Evolutionary conservation across 2,888 invertebrate genomes (phyloP), one percentile per base, ranked within the genome.

Genomic region (Acronicta aceris): DNA sequence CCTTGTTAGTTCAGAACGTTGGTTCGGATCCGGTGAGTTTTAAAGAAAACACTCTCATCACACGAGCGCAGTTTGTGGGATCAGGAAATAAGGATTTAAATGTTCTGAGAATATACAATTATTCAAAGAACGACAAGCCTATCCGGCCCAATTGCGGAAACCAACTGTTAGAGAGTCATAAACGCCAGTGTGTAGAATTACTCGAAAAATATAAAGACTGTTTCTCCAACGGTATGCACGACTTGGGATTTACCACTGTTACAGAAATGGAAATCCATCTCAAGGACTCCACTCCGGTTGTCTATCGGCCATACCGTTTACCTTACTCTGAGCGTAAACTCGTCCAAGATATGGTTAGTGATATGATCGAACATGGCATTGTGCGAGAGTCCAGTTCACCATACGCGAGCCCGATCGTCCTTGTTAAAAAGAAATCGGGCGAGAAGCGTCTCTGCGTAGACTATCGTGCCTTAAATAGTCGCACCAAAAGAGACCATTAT

Each of bases 381-480:
- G 16, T 48, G 3, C 16, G 17, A 7, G 36, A 36, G 13, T 36
- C 36, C 2, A 13, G 3, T 4, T 36, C 36, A 2, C 36, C 36
- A 2, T 36, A 36, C 6, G 47, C 47, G 10, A 48, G 47, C 12
- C 47, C 47, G 16, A 48, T 48, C 13, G 50, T 50, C 3, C 9
- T 50, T 13, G 50, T 50, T 4, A 21, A 41, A n/a, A 50, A 50
- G n/a, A 50, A 50, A 5, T 40, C 50, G 13, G 50, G 50, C 2
- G 50, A 50, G 10, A 50, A 50, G 13, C 48, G 48, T 5, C 17
- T 48, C 0, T 48, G 48, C 7, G 46, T 46, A 2, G 46, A 46
- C 30, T 48, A 48, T 10, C 33, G 47, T 13, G 47, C 47, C 2
- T 17, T 48, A 4, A 48, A 48, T 10, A 15, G 16, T 10, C 16